These are phyloP conservation scores for Tachypleus tridentatus DNA, from an alignment of 1,140 invertebrate species.

Conservation along the genomic window DNA sequence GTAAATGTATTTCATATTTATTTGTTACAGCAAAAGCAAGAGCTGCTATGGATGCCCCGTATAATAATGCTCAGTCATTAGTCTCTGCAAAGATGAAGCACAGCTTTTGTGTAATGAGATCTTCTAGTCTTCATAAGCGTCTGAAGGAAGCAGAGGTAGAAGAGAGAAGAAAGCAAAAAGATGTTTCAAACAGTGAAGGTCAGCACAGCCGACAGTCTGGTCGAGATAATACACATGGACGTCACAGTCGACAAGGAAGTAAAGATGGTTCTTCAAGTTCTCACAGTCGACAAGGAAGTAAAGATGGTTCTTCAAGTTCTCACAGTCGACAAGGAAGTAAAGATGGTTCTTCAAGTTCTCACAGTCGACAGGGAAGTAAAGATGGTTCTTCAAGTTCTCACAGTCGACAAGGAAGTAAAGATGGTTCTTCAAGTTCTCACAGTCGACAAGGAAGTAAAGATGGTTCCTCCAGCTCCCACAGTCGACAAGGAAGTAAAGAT, in stretches of 20 bases:
- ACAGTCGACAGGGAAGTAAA: slow-evolving; percentile 19
- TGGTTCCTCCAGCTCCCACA: slow-evolving; percentile 11
- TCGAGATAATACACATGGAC: slow-evolving; percentile 5
- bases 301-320: slow-evolving; percentile 3
- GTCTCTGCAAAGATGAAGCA: slow-evolving; percentile 84
- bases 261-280: slow-evolving; percentile 38
- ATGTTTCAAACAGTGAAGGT: background rate
- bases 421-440: slow-evolving; percentile 6
- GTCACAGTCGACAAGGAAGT: slow-evolving; percentile 44
- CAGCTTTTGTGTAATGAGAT: slow-evolving; percentile 82
- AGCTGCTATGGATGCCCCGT: slow-evolving; percentile 83
- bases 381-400: slow-evolving; percentile 4
- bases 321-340: slow-evolving; percentile 47
- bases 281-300: slow-evolving; percentile 27
- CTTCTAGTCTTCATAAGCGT: slow-evolving; percentile 65
- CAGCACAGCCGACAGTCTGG: slow-evolving; percentile 16
- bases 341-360: slow-evolving; percentile 36
- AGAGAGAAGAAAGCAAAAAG: slow-evolving; percentile 20
- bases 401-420: slow-evolving; percentile 15
- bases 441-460: slow-evolving; percentile 16
- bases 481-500: slow-evolving; percentile 50
- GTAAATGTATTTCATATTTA: too few species aligned
- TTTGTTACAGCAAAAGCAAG: slow-evolving; percentile 45
- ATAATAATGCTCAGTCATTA: slow-evolving; percentile 76
- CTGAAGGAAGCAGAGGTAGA: slow-evolving; percentile 35